Evolutionary conservation across 1,140 invertebrate genomes (phyloP), one percentile per base, ranked within the genome.

Genomic region (Polypedilum pembai): DNA sequence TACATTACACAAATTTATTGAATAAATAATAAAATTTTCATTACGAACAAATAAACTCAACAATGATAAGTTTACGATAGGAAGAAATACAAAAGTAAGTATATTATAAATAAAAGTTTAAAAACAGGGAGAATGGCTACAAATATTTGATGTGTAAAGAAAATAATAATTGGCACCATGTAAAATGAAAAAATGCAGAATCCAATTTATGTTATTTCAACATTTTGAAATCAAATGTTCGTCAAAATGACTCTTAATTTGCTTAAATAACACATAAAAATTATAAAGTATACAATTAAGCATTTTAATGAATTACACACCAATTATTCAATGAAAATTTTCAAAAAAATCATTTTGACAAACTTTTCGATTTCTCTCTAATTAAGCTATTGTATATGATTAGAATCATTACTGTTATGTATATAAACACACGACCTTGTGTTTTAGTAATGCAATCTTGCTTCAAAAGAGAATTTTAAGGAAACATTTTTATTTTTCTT

Each of bases 21-120:
- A 56, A 56, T 56, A 56, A 56, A 56, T 56, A 56, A 56, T 56
- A 56, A 56, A 12, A n/a, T 45, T 15, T 56, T 56, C 15, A 4
- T 56, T 56, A 56, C 45, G 10, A 56, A 56, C 45, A 56, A 56
- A 56, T 56, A n/a, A 56, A 56, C 45, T 56, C 45, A 56, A 56
- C 45, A 56, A 56, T 33, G 24, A 33, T 33, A 33, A 33, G 24
- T 3, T 3, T 33, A 33, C 1, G 5, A 5, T n/a, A 56, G 45
- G 45, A 56, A 56, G n/a, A 56, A 56, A 56, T 8, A 56, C 3
- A n/a, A 0, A 56, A 56, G 1, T 33, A 33, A 3, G 1, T 33
- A 33, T 3, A 33, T 33, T 33, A 5, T 33, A 33, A 56, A 45
- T 45, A 15, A 56, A 15, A 56, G 45, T n/a, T 56, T 12, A 12